These are phyloP conservation scores for Leuctra nigra DNA, from an alignment of 2,888 invertebrate species.

Conservation along the genomic window DNA sequence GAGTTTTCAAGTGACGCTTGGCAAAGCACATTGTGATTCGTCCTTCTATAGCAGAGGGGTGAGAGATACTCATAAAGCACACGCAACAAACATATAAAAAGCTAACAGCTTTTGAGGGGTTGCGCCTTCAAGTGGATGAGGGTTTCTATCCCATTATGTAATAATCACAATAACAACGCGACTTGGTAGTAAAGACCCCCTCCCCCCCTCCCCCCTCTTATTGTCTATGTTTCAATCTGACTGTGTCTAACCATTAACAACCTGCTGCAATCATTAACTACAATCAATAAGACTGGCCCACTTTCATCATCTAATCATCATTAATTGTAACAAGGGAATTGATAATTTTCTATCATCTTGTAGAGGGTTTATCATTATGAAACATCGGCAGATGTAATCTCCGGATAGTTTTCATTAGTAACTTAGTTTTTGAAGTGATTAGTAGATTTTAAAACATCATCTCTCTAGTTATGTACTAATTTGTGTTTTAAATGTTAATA, in stretches of 20 bases:
- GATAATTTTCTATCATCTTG: too few relatives aligned
- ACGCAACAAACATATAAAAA: constrained; percentile 18
- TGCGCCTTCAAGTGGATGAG: constrained; percentile 16
- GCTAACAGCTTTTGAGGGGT: constrained; percentile 16
- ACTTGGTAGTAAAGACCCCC: constrained; percentile 12
- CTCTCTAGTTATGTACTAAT: too few relatives aligned
- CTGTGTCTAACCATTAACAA: constrained; percentile 14
- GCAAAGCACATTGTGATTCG: constrained; percentile 10
- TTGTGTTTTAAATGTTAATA: too few relatives aligned
- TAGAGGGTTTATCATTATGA: too few relatives aligned
- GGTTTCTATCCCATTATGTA: constrained; percentile 16
- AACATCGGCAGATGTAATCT: too few relatives aligned
- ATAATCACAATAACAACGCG: constrained; percentile 19
- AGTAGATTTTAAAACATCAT: too few relatives aligned
- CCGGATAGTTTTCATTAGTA: too few relatives aligned
- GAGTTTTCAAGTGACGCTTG: too few relatives aligned
- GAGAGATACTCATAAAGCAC: background rate
- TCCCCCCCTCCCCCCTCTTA: background rate
- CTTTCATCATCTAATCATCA: too few relatives aligned
- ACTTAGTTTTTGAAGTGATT: too few relatives aligned
- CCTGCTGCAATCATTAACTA: constrained; percentile 14
- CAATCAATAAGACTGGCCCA: constrained; percentile 16
- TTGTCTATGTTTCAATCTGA: constrained; percentile 1
- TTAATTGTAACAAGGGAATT: too few relatives aligned
- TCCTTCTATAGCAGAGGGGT: constrained; percentile 3